Evolutionary conservation across 92 coral and sea anemone species (phyloP).

Genomic region (Umimayanthus chanpuru): DNA sequence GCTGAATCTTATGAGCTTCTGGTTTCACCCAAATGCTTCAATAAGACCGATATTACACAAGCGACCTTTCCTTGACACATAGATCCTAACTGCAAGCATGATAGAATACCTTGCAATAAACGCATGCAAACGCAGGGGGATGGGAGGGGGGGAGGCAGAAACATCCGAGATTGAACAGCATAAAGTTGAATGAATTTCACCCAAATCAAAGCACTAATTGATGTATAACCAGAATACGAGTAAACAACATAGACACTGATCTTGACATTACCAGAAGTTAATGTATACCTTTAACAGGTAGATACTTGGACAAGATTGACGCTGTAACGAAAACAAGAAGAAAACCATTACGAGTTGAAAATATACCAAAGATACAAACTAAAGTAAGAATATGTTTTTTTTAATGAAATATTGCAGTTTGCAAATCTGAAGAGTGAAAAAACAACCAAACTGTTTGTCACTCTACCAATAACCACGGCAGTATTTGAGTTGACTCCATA

Average conservation of each 20-base stretch:
- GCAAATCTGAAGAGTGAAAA: not conserved
- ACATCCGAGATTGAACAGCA: too few species aligned
- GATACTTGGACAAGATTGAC: conserved; percentile 81
- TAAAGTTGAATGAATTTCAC: too few species aligned
- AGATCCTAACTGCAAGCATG: too few species aligned
- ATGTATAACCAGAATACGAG: too few species aligned
- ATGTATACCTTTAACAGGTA: conserved; percentile 80
- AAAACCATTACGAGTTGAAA: not conserved
- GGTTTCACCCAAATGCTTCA: too few species aligned
- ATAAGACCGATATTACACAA: too few species aligned
- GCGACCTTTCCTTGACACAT: too few species aligned
- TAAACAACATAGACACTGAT: not conserved
- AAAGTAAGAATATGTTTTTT: not conserved
- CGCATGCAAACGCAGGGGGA: too few species aligned
- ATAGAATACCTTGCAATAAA: too few species aligned
- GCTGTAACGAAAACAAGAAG: conserved; percentile 54
- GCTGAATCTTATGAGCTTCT: too few species aligned
- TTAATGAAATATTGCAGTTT: not conserved
- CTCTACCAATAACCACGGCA: not conserved
- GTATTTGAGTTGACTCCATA: not conserved
- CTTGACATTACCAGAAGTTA: not conserved
- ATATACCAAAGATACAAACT: not conserved
- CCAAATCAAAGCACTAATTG: too few species aligned
- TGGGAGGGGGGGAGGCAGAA: too few species aligned
- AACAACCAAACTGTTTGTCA: not conserved